These are phyloP conservation scores for Odocoileus virginianus DNA, from an alignment of 2,113 vertebrate species.

Conservation along the genomic window DNA sequence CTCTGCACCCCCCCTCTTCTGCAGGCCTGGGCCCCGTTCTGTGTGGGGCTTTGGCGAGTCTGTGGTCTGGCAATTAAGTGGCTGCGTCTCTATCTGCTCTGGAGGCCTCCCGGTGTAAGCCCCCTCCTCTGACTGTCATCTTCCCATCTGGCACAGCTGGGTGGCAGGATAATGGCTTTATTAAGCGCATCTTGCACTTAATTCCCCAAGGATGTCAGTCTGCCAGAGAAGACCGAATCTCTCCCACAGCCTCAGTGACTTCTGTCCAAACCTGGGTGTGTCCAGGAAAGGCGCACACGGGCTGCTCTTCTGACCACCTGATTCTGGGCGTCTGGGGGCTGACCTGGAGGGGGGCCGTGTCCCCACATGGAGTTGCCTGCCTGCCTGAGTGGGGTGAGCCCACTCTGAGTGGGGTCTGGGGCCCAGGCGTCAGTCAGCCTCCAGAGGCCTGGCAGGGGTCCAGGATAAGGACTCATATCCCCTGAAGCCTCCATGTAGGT, in stretches of 20 bases:
- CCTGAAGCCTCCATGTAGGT: background rate
- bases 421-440: background rate
- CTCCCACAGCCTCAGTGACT: slow-evolving; percentile 53
- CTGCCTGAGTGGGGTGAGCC: too few species aligned
- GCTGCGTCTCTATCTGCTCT: slow-evolving; percentile 68
- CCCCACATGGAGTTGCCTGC: too few species aligned
- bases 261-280: slow-evolving; percentile 55
- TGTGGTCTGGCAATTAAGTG: slow-evolving; percentile 74
- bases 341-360: background rate
- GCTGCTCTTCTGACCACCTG: background rate
- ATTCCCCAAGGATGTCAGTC: slow-evolving; percentile 73
- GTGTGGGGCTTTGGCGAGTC: slow-evolving; percentile 62
- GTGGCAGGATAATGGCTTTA: slow-evolving; percentile 78
- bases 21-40: background rate
- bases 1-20: background rate
- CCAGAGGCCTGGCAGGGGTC: background rate
- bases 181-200: slow-evolving; percentile 75
- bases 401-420: background rate
- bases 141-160: slow-evolving; percentile 72
- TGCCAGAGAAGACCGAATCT: slow-evolving; percentile 55
- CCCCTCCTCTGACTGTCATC: slow-evolving; percentile 48
- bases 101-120: slow-evolving; percentile 73
- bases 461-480: background rate
- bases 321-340: background rate
- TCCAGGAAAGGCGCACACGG: slow-evolving; percentile 33